Evolutionary conservation across 2,797 vertebrate genomes (phyloP).

Genomic region (Mionectes olivaceus): DNA sequence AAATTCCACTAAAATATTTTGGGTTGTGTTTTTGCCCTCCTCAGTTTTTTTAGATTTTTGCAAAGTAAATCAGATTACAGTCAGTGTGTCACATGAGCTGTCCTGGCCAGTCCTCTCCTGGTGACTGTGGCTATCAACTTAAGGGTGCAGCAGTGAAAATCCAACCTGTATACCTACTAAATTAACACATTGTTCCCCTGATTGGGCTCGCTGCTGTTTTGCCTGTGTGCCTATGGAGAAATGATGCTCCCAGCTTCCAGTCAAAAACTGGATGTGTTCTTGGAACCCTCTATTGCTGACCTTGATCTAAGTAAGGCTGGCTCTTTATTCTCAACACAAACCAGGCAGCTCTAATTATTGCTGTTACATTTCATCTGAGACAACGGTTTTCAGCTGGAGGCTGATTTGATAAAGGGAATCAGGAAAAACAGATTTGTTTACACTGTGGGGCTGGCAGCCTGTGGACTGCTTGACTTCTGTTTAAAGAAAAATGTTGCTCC

Average conservation of each 20-base stretch:
- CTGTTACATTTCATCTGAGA: neutral
- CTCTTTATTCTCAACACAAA: neutral
- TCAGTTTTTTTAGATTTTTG: neutral
- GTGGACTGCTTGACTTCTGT: neutral
- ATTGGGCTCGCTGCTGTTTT: rapidly evolving
- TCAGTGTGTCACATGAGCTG: neutral
- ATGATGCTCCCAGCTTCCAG: rapidly evolving
- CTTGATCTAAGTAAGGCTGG: neutral
- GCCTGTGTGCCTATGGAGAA: neutral
- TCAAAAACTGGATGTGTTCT: neutral
- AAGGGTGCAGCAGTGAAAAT: neutral
- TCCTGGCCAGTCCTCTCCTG: neutral
- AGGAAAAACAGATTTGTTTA: constrained; percentile 22
- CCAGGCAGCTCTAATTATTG: constrained; percentile 28
- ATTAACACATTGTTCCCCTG: neutral
- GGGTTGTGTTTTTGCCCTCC: too few relatives aligned
- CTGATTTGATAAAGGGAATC: constrained; percentile 20
- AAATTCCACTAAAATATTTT: neutral
- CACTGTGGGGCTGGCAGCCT: neutral
- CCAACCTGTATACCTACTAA: neutral
- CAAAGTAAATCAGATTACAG: neutral
- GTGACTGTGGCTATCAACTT: neutral
- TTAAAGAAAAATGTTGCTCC: neutral
- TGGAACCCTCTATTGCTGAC: neutral
- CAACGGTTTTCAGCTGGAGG: neutral